These are phyloP conservation scores for Gymnogyps californianus DNA, from an alignment of 2,113 vertebrate genomes.

Conservation along the genomic window DNA sequence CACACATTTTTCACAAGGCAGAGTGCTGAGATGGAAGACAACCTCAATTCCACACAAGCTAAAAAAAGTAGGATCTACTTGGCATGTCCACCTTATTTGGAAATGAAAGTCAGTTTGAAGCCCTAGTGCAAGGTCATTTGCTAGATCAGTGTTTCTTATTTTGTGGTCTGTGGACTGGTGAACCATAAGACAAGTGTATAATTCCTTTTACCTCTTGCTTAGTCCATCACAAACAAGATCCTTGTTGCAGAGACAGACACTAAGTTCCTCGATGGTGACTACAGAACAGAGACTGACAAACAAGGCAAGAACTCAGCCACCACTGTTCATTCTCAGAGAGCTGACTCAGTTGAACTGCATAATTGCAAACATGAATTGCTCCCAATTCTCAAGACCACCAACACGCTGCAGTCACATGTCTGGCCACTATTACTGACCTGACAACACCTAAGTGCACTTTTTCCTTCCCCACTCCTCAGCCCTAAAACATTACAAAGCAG, in stretches of 20 bases:
- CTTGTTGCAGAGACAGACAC: not conserved
- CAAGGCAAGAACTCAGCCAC: not conserved
- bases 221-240: not conserved
- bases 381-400: not conserved
- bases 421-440: not conserved
- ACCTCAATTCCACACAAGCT: not conserved
- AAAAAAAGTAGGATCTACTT: not conserved
- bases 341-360: not conserved
- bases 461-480: not conserved
- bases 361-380: not conserved
- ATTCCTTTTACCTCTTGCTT: not conserved
- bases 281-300: not conserved
- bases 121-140: not conserved
- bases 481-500: not conserved
- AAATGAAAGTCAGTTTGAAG: not conserved
- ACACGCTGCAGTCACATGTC: accelerated
- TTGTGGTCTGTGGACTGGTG: not conserved
- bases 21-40: not conserved
- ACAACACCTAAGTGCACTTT: accelerated
- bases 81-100: not conserved
- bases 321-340: not conserved
- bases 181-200: not conserved
- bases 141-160: not conserved
- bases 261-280: not conserved
- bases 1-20: not conserved